Base-by-base conservation (phyloP, 1,140 invertebrate genomes). In the Aphelenchoides fujianensis region DNA sequence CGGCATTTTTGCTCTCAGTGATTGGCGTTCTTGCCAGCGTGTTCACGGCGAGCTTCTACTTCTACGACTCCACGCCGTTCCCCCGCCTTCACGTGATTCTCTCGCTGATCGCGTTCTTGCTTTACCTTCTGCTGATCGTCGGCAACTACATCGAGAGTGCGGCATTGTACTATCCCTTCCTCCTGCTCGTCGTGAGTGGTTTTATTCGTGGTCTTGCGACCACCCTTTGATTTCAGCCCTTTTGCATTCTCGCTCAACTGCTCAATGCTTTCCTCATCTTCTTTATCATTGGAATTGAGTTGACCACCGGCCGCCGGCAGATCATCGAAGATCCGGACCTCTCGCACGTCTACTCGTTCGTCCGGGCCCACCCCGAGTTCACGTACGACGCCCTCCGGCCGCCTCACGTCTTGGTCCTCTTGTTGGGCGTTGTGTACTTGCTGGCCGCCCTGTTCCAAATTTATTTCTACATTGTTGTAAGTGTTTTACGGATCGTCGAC, bases 191-290 rank as follows among this genome's bases (percentile, higher is more conserved):
- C 34, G 55, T 23, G 23, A 59, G 55, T 59, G 28, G 5, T 5
- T 59, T 7, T 5, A 59, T 30, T 5, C 23, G 28, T 27, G 12
- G 28, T 30, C 5, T 7, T 30, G 19, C 34, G 28, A 59, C 34
- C 34, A 59, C 5, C n/a, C n/a, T n/a, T n/a, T n/a, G n/a, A n/a
- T 7, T 59, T 59, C 19, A 59, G 55, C 55, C 55, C 28, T 5
- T 59, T 5, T 59, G 55, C 34, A 59, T 59, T 59, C 34, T 59
- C 27, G 55, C 55, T 7, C 55, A 59, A 59, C 19, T 59, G 5
- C 7, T 59, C 5, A 59, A 59, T 23, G 23, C 5, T 5, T 19
- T 59, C 23, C 19, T 59, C 5, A 59, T 59, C 5, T 59, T 59
- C 55, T 59, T 59, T 59, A 32, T 59, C 5, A 32, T 59, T 19